Base-by-base conservation (phyloP, 2,888 invertebrate species). In the Sylvicola cinctus region DNA sequence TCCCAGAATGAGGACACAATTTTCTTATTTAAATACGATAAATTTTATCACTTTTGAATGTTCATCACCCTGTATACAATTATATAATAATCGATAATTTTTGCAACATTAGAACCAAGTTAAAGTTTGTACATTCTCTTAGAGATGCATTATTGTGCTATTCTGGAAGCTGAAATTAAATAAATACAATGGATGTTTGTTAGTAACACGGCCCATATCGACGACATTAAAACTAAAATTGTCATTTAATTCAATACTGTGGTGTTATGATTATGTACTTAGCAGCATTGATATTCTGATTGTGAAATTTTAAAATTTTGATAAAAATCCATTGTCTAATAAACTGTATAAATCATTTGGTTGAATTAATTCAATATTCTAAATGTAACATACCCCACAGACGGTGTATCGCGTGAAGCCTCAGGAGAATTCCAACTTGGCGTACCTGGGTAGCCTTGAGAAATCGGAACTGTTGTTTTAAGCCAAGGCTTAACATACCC, bases 401-500 rank as follows among this genome's bases (percentile, higher is more conserved):
- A 73, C 39, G 76, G 74, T 34, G 77, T 77, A 54, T 77, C 77
- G 41, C 77, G 61, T 29, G 71, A 67, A 28, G 75, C 71, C 56
- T 79, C 79, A 0, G 83, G 81, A 26, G 73, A 72, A 50, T 71
- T 69, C 47, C 46, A 63, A 65, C 68, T 66, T 0, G 81, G 78
- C 10, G 74, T 75, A 29, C 64, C 63, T 12, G 68, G 68, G 47
- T 68, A 67, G 43, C 65, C 66, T 35, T 54, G 54, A 3, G 61
- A 16, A 58, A 74, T 74, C 26, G 85, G 85, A 30, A 88, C 74
- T 38, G 81, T 80, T 0, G 83, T 85, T 43, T 80, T 77, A 44
- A 90, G 61, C 34, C 76, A 65, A 16, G 85, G 85, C 51, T 75
- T 78, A 39, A 88, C 85, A 60, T 88, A 88, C 1, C 87, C 87